A percentile compares a stretch with the other conserved stretches of the same genome.
These are phyloP conservation scores for Brachionus rotundiformis DNA, from an alignment of 1,140 invertebrate species.

Conservation along the genomic window DNA sequence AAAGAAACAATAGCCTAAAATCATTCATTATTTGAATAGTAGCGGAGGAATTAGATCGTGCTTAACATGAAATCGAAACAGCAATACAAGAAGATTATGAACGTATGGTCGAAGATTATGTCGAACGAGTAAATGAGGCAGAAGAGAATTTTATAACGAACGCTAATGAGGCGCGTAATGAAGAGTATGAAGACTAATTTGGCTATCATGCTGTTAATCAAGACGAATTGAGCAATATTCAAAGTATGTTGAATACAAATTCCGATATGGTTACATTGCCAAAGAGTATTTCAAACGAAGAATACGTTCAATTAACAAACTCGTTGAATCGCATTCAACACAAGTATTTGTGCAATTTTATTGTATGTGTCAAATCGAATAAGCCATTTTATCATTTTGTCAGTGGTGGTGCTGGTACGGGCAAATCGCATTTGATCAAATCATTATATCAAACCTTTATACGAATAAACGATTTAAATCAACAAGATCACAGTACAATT, in stretches of 20 bases:
- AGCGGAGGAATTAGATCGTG: neutral
- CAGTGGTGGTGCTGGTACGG: neutral
- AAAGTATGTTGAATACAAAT: neutral
- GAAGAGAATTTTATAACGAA: neutral
- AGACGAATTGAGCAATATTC: neutral
- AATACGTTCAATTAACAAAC: neutral
- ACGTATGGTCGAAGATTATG: neutral
- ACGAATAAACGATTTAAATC: neutral
- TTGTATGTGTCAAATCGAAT: neutral
- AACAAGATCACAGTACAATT: neutral
- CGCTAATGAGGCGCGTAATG: neutral
- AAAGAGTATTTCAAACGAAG: neutral
- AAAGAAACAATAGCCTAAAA: neutral
- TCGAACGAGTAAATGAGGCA: neutral
- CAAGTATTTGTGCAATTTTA: neutral
- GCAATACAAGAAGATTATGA: slow-evolving; percentile 13
- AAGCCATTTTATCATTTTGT: slow-evolving; percentile 7
- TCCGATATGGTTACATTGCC: neutral
- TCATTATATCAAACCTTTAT: neutral
- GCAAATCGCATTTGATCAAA: neutral
- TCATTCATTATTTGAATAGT: neutral
- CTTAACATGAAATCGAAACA: neutral
- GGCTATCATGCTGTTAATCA: neutral
- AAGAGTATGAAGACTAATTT: neutral
- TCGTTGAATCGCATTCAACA: neutral